These are phyloP conservation scores for Drosophila nr. fundita DNA, from an alignment of 2,888 invertebrate genomes.

Conservation along the genomic window DNA sequence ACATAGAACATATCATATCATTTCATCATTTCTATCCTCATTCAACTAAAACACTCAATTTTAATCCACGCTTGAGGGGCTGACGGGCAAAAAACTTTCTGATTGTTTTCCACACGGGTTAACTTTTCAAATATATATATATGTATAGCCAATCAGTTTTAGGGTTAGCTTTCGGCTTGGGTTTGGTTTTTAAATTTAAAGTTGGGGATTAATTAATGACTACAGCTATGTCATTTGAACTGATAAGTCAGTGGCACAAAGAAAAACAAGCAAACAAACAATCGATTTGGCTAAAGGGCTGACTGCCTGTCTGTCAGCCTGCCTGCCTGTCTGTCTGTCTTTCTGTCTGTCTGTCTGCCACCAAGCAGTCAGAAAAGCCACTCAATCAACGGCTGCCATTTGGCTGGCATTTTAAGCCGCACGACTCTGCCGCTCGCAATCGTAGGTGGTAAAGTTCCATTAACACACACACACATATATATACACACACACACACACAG, in stretches of 20 bases:
- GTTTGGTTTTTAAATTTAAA: constrained; percentile 20
- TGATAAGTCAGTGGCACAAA: constrained; percentile 36
- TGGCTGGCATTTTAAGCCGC: constrained; percentile 47
- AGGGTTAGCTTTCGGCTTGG: background rate
- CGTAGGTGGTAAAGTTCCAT: constrained; percentile 46
- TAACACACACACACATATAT: constrained; percentile 40
- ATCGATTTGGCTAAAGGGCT: constrained; percentile 61
- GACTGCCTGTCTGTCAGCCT: background rate
- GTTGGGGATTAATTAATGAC: constrained; percentile 51
- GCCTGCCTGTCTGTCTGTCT: background rate
- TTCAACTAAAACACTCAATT: constrained; percentile 4
- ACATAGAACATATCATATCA: constrained; percentile 18
- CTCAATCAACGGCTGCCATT: constrained; percentile 67
- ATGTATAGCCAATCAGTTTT: background rate
- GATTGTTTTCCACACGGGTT: background rate
- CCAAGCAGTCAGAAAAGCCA: constrained; percentile 36
- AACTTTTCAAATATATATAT: background rate
- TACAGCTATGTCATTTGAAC: constrained; percentile 48
- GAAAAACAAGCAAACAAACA: constrained; percentile 48
- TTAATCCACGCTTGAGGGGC: constrained; percentile 2
- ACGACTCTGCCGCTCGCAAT: constrained; percentile 19
- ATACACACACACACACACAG: background rate
- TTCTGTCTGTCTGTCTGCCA: background rate
- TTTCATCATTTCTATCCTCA: constrained; percentile 18
- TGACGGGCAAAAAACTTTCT: background rate